Evolutionary conservation across 2,888 invertebrate genomes (phyloP).

Genomic region (Drosophila kuntzei): DNA sequence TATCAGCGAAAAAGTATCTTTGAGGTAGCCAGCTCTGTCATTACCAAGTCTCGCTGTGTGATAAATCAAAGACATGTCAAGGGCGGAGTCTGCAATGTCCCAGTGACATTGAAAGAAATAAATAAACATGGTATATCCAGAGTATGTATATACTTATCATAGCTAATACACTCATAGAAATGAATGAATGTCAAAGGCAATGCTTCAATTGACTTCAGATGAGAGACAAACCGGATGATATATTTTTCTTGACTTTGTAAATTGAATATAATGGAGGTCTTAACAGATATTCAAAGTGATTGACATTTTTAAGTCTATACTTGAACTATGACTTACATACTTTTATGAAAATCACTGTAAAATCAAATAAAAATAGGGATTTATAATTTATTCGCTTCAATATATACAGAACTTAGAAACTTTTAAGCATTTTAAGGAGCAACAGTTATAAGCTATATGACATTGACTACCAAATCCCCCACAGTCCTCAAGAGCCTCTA

Average conservation of each 20-base stretch:
- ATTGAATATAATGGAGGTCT: neutral
- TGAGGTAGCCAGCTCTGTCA: constrained; percentile 5
- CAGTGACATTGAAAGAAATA: neutral
- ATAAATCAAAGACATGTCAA: constrained; percentile 9
- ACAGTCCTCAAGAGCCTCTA: neutral
- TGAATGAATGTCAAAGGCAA: constrained; percentile 7
- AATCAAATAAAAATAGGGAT: neutral
- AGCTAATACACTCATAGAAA: neutral
- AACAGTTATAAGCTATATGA: constrained; percentile 15
- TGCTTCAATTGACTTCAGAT: neutral
- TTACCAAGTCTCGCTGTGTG: neutral
- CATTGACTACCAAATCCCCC: neutral
- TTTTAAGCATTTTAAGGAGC: constrained; percentile 10
- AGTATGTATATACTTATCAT: neutral
- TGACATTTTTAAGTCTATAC: neutral
- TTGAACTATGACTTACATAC: neutral
- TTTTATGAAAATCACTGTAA: neutral
- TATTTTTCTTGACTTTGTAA: no score
- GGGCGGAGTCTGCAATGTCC: neutral
- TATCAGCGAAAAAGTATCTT: neutral
- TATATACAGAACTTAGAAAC: constrained; percentile 2
- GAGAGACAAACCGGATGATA: neutral
- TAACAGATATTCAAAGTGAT: neutral
- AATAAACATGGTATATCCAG: neutral
- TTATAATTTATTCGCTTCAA: neutral